A percentile compares a stretch with the other conserved stretches of the same genome.
phyloP scores from a whole-genome alignment of 2,888 invertebrate genomes.

The Lucinisca nassula region DNA sequence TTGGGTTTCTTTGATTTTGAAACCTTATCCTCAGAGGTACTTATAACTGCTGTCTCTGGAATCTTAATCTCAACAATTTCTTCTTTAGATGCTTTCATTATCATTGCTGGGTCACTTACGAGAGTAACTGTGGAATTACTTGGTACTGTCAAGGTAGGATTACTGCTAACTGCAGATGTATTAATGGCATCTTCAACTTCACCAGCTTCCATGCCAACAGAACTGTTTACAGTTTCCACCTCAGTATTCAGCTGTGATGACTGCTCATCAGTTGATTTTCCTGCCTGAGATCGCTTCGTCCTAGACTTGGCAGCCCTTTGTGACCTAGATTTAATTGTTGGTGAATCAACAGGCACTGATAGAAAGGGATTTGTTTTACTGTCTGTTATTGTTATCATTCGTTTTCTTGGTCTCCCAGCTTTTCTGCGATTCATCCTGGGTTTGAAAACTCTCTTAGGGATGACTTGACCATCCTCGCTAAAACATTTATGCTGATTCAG shows the following conservation, averaged over 20 bases:
- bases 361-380: constrained; percentile 5
- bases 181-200: not conserved
- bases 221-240: not conserved
- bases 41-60: not conserved
- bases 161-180: not conserved
- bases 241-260: not conserved
- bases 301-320: not conserved
- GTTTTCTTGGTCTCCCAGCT: constrained; percentile 82
- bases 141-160: not conserved
- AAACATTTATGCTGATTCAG: constrained; percentile 84
- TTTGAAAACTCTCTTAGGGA: constrained; percentile 74
- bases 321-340: not conserved
- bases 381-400: constrained; percentile 22
- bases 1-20: constrained; percentile 53
- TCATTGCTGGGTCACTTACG: not conserved
- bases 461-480: constrained; percentile 71
- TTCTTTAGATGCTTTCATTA: not conserved
- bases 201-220: not conserved
- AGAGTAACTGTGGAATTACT: not conserved
- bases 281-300: not conserved
- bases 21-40: not conserved
- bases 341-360: constrained; percentile 3
- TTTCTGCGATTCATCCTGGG: constrained; percentile 77
- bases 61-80: not conserved
- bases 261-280: not conserved